These are phyloP conservation scores for Trichogramma evanescens DNA, from an alignment of 2,888 invertebrate genomes.

Conservation along the genomic window DNA sequence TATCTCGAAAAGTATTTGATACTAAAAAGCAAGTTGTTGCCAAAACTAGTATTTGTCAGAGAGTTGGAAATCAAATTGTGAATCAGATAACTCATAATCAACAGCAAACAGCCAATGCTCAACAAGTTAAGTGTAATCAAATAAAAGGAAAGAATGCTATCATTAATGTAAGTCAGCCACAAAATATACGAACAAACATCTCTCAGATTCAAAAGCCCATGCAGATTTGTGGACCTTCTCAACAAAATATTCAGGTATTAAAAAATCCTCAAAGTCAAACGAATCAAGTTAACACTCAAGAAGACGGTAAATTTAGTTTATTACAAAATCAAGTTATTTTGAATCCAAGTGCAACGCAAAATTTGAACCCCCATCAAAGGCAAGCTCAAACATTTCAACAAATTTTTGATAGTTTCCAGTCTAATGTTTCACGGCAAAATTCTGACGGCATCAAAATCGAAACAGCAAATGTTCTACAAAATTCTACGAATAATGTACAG, in stretches of 20 bases:
- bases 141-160: constrained; percentile 20
- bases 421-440: too few species aligned
- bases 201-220: constrained; percentile 23
- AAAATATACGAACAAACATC: constrained; percentile 24
- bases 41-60: constrained; percentile 15
- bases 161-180: constrained; percentile 21
- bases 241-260: constrained; percentile 33
- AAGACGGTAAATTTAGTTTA: constrained; percentile 21
- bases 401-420: constrained; percentile 20
- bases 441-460: constrained; percentile 27
- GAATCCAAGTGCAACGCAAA: constrained; percentile 40
- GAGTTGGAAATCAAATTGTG: constrained; percentile 9
- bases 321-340: constrained; percentile 33
- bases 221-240: constrained; percentile 26
- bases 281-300: constrained; percentile 31
- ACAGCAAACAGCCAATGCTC: constrained; percentile 23
- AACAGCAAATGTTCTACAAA: constrained; percentile 31
- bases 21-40: constrained; percentile 21
- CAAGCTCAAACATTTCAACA: constrained; percentile 42
- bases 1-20: constrained; percentile 20
- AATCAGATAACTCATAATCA: constrained; percentile 18
- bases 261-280: constrained; percentile 34
- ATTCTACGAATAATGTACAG: constrained; percentile 30
- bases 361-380: constrained; percentile 39
- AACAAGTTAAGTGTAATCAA: constrained; percentile 27